phyloP scores from a whole-genome alignment of 92 coral and sea anemone genomes.

The Umimayanthus kanabou region DNA sequence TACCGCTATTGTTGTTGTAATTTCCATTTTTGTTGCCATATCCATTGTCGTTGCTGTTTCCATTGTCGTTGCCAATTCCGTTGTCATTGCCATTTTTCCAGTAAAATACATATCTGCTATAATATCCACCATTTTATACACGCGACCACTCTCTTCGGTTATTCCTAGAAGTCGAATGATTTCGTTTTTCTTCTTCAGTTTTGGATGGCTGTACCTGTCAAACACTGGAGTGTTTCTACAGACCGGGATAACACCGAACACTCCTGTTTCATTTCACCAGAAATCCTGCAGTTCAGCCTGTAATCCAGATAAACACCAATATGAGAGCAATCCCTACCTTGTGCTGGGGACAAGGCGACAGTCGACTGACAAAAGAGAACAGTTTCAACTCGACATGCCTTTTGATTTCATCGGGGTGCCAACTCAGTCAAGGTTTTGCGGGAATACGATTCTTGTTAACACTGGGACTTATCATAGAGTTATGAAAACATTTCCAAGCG shows the following conservation, averaged over 20 bases:
- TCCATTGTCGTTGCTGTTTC: too few species aligned
- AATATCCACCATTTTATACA: too few species aligned
- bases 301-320: conserved; percentile 34
- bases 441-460: conserved; percentile 54
- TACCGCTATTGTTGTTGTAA: too few species aligned
- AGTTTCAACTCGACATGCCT: conserved; percentile 48
- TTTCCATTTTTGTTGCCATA: too few species aligned
- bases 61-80: too few species aligned
- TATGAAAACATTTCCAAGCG: conserved; percentile 30
- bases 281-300: conserved; percentile 54
- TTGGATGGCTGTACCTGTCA: conserved; percentile 57
- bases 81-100: too few species aligned
- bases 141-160: too few species aligned
- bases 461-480: conserved; percentile 39
- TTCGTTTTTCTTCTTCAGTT: conserved; percentile 17
- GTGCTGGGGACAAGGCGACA: conserved; percentile 38
- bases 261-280: conserved; percentile 44
- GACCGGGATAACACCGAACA: conserved; percentile 41
- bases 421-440: conserved; percentile 48
- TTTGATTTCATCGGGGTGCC: conserved; percentile 52
- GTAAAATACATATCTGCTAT: too few species aligned
- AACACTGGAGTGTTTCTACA: conserved; percentile 51
- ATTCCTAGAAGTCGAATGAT: too few species aligned
- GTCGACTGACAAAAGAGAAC: conserved; percentile 28
- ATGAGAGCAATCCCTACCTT: conserved; percentile 35